phyloP scores from a whole-genome alignment of 2,113 vertebrate species.

The Hemibagrus wyckioides region DNA sequence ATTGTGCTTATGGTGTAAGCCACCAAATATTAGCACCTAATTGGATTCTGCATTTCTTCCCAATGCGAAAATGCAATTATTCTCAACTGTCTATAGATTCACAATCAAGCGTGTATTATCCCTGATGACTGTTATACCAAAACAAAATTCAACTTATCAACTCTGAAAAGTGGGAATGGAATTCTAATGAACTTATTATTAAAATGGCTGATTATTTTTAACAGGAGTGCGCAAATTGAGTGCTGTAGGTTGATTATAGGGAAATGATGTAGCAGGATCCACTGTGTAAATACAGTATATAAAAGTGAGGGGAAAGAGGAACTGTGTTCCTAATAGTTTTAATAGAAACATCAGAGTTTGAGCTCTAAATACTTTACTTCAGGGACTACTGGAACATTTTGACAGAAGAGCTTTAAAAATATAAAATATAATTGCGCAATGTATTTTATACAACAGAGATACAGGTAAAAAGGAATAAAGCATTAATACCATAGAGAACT shows the following conservation, averaged over 20 bases:
- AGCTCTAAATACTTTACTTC: constrained; percentile 46
- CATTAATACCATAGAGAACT: neutral
- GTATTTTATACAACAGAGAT: constrained; percentile 24
- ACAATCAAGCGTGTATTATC: constrained; percentile 22
- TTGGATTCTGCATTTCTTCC: constrained; percentile 21
- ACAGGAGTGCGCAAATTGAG: neutral
- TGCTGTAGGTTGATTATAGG: neutral
- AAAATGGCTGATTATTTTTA: neutral
- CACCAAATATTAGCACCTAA: constrained; percentile 34
- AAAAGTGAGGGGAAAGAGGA: neutral
- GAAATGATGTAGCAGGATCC: neutral
- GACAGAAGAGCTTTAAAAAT: constrained; percentile 18
- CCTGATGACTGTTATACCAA: constrained; percentile 10
- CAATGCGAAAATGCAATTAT: constrained; percentile 50
- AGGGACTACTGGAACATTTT: constrained; percentile 36
- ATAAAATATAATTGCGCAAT: constrained; percentile 43
- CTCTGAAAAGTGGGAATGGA: neutral
- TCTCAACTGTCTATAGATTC: constrained; percentile 42
- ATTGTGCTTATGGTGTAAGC: constrained; percentile 25
- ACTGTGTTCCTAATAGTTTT: neutral
- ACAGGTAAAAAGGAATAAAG: constrained; percentile 23
- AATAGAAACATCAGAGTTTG: constrained; percentile 48
- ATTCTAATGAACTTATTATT: constrained; percentile 11
- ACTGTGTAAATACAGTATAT: neutral
- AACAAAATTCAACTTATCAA: constrained; percentile 18